A percentile compares a stretch with the other conserved stretches of the same genome.
These are phyloP conservation scores for Hoplias malabaricus DNA, from an alignment of 2,113 vertebrate genomes.

Conservation along the genomic window DNA sequence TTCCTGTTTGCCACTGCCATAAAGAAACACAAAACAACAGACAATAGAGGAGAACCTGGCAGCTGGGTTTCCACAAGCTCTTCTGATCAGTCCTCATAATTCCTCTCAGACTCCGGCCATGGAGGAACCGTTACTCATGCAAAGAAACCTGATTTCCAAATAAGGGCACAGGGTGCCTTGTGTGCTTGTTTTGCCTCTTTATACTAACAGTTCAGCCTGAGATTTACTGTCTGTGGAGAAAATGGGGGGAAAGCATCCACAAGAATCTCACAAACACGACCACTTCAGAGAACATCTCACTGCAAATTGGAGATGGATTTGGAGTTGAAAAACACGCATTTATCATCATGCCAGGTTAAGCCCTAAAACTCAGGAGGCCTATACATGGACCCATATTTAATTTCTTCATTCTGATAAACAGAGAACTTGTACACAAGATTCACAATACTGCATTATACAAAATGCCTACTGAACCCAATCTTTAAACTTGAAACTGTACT, in stretches of 20 bases:
- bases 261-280: neutral
- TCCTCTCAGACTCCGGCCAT: neutral
- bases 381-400: too few relatives aligned
- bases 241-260: neutral
- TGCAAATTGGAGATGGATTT: neutral
- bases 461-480: too few relatives aligned
- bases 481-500: too few relatives aligned
- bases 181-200: constrained; percentile 26
- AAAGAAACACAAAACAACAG: constrained; percentile 12
- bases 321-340: neutral
- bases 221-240: constrained; percentile 3
- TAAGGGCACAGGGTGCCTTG: constrained; percentile 57
- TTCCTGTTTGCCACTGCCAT: constrained; percentile 16
- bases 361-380: too few relatives aligned
- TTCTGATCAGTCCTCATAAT: constrained; percentile 4
- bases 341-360: neutral
- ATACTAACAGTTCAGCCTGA: neutral
- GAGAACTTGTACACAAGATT: too few relatives aligned
- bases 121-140: constrained; percentile 50
- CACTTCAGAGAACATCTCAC: neutral
- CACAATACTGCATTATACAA: too few relatives aligned
- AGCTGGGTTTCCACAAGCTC: constrained; percentile 19
- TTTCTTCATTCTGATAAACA: too few relatives aligned
- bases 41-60: neutral
- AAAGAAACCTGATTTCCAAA: constrained; percentile 65